These are phyloP conservation scores for Drosophila pectinifera DNA, from an alignment of 1,140 invertebrate species.

Conservation along the genomic window DNA sequence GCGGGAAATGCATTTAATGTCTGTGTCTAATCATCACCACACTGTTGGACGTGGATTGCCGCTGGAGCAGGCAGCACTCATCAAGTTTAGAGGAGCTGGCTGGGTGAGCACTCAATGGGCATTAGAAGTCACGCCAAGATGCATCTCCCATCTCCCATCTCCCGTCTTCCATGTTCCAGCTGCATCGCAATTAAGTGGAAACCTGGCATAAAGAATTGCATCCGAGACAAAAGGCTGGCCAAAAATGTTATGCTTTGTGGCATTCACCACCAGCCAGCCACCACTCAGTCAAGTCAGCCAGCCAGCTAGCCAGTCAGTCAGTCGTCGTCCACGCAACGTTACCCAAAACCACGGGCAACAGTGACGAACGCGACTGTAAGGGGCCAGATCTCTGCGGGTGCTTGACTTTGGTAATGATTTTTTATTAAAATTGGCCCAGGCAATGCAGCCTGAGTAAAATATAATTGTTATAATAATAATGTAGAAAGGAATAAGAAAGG, in stretches of 20 bases:
- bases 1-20: slow-evolving; percentile 59
- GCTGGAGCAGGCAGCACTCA: not conserved
- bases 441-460: slow-evolving; percentile 13
- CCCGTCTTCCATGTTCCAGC: slow-evolving; percentile 13
- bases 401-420: slow-evolving; percentile 5
- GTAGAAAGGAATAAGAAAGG: not conserved
- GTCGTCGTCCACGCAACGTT: slow-evolving; percentile 38
- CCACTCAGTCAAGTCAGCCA: slow-evolving; percentile 23
- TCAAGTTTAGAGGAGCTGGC: slow-evolving; percentile 37
- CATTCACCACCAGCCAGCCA: slow-evolving; percentile 31
- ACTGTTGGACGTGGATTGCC: slow-evolving; percentile 1
- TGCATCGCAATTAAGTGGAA: slow-evolving; percentile 56
- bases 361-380: slow-evolving; percentile 11
- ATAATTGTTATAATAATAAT: not conserved
- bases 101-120: slow-evolving; percentile 59
- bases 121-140: slow-evolving; percentile 67
- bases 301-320: slow-evolving; percentile 23
- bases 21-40: slow-evolving; percentile 55
- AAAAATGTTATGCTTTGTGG: slow-evolving; percentile 64
- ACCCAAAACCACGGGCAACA: slow-evolving; percentile 31
- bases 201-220: slow-evolving; percentile 45
- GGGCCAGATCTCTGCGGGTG: slow-evolving; percentile 10
- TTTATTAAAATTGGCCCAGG: slow-evolving; percentile 12
- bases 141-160: slow-evolving; percentile 30
- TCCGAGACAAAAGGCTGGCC: slow-evolving; percentile 46